Evolutionary conservation across 2,888 invertebrate genomes (phyloP).

Genomic region (Stenotaenia linearis): DNA sequence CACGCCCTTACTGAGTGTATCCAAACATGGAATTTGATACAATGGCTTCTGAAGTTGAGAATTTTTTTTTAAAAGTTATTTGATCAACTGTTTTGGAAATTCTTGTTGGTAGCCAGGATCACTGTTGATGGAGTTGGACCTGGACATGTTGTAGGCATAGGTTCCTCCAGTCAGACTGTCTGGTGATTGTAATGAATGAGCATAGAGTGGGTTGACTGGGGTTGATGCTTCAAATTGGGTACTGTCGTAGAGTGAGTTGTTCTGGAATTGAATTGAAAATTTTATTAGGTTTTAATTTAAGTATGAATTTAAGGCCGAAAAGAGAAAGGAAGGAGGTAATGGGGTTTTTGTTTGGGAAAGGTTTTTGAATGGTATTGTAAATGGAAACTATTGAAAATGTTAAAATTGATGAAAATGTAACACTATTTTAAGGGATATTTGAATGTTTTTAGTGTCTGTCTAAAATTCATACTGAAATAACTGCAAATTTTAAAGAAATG

Average conservation of each 20-base stretch:
- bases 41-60: background rate
- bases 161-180: slow-evolving; percentile 63
- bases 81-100: background rate
- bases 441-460: no score
- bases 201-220: slow-evolving; percentile 62
- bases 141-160: slow-evolving; percentile 43
- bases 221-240: slow-evolving; percentile 58
- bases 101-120: slow-evolving; percentile 33
- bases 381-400: no score
- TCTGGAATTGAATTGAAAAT: slow-evolving; percentile 52
- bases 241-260: slow-evolving; percentile 66
- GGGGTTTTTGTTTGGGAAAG: no score
- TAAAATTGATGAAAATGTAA: no score
- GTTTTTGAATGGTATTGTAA: no score
- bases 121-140: slow-evolving; percentile 35
- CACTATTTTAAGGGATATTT: no score
- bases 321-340: no score
- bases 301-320: no score
- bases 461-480: no score
- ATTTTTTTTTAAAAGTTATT: background rate
- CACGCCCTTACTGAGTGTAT: background rate
- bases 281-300: no score
- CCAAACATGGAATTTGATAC: background rate
- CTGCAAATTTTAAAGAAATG: no score
- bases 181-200: slow-evolving; percentile 65